Percentiles rank a stretch among this genome's conserved stretches.
These are phyloP conservation scores for Noctua fimbriata DNA, from an alignment of 2,888 invertebrate species.

Conservation along the genomic window DNA sequence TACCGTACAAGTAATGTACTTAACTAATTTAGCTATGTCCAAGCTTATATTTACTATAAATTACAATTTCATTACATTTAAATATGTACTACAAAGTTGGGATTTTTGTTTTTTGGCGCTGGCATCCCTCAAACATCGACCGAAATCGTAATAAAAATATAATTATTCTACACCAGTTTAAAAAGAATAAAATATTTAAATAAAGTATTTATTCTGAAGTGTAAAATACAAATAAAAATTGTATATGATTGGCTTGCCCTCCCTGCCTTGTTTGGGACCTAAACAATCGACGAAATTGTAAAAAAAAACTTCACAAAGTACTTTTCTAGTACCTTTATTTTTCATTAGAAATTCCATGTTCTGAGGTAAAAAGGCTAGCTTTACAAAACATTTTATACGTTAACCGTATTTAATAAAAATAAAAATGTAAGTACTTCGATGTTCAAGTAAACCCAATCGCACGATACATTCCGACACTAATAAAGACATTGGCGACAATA, in stretches of 20 bases:
- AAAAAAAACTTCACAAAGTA: not conserved
- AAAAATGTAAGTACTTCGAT: conserved; percentile 36
- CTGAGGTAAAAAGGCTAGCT: conserved; percentile 12
- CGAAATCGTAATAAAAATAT: conserved; percentile 27
- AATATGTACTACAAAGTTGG: conserved; percentile 71
- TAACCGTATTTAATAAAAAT: not conserved
- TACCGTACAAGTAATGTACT: conserved; percentile 81
- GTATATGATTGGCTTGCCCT: conserved; percentile 22
- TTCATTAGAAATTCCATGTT: not conserved
- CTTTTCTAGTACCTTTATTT: not conserved
- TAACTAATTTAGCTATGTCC: conserved; percentile 88
- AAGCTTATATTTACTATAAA: conserved; percentile 88
- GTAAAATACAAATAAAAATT: conserved; percentile 15
- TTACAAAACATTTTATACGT: not conserved
- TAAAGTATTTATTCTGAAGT: conserved; percentile 24
- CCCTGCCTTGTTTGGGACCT: not conserved
- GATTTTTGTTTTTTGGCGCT: conserved; percentile 52
- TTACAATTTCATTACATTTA: conserved; percentile 88
- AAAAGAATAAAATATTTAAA: conserved; percentile 17
- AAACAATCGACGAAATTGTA: not conserved
- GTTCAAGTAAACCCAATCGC: conserved; percentile 53
- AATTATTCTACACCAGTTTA: conserved; percentile 37
- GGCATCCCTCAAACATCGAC: conserved; percentile 62
- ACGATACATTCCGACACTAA: conserved; percentile 42
- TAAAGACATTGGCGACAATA: conserved; percentile 39